Conservation (phyloP, 1,140 invertebrate species). For the Drosophila pandora region DNA sequence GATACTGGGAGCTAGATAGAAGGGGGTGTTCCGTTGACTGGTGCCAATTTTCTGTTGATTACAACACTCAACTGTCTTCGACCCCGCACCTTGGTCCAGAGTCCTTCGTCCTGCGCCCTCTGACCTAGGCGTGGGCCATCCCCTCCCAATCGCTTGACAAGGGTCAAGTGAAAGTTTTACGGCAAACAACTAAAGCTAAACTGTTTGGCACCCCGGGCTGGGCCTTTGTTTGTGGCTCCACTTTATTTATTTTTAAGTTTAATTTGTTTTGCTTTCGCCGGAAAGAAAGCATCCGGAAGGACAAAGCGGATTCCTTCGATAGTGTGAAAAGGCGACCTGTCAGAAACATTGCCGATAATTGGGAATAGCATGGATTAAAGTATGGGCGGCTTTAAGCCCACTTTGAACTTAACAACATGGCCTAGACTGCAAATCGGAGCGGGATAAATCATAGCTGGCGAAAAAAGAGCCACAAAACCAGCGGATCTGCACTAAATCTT, state of each 20-base stretch:
- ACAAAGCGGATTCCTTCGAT: slow-evolving; percentile 48
- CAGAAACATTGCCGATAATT: neutral
- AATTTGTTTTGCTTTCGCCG: slow-evolving; percentile 53
- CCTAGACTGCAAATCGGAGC: neutral
- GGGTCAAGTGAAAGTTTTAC: slow-evolving; percentile 76
- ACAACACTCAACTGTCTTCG: slow-evolving; percentile 47
- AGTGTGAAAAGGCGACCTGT: slow-evolving; percentile 22
- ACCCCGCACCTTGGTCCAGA: slow-evolving; percentile 41
- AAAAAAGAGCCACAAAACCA: slow-evolving; percentile 25
- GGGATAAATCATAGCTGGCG: slow-evolving; percentile 34
- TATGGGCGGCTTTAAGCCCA: neutral
- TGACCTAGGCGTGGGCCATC: neutral
- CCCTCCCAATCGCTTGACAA: slow-evolving; percentile 47
- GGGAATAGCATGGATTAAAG: neutral
- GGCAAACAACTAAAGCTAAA: slow-evolving; percentile 58
- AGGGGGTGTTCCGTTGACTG: slow-evolving; percentile 46
- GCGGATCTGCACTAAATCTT: slow-evolving; percentile 67
- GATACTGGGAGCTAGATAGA: neutral
- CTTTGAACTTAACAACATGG: slow-evolving; percentile 7
- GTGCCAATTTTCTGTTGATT: slow-evolving; percentile 79
- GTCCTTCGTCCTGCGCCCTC: neutral
- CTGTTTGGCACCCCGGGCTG: slow-evolving; percentile 29
- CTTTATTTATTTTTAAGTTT: slow-evolving; percentile 75
- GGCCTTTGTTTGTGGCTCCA: slow-evolving; percentile 4
- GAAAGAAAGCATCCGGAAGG: slow-evolving; percentile 17